Percentiles rank a stretch among this genome's conserved stretches.
Evolutionary conservation across 2,113 vertebrate genomes (phyloP).

Genomic region (Pseudorasbora parva): DNA sequence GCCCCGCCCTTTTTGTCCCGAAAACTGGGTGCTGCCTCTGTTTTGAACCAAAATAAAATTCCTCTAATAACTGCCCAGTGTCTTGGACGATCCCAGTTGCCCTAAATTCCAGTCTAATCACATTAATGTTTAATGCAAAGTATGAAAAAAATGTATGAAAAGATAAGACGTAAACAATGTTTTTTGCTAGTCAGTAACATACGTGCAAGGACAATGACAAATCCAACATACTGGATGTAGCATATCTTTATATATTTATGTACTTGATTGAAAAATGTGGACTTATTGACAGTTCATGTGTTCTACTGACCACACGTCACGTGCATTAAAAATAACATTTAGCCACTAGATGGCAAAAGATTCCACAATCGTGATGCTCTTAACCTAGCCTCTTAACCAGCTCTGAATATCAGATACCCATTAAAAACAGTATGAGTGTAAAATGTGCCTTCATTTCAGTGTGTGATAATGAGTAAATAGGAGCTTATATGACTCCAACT

Average conservation of each 20-base stretch:
- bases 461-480: neutral
- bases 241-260: neutral
- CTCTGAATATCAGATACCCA: neutral
- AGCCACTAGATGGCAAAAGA: slow-evolving; percentile 39
- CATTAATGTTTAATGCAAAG: neutral
- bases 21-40: neutral
- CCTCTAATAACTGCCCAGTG: slow-evolving; percentile 54
- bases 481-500: slow-evolving; percentile 1
- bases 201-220: no score
- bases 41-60: slow-evolving; percentile 77
- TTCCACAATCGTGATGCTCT: neutral
- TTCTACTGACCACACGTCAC: neutral
- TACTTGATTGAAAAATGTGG: neutral
- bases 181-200: no score
- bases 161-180: neutral
- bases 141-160: neutral
- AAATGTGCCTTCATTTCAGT: neutral
- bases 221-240: no score
- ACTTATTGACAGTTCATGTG: neutral
- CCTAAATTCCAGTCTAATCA: neutral
- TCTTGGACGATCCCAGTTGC: neutral
- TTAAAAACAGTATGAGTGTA: neutral
- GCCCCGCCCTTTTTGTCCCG: neutral
- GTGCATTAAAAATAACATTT: neutral
- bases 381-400: neutral